phyloP scores from a whole-genome alignment of 2,113 vertebrate species.

The Struthidea cinerea region DNA sequence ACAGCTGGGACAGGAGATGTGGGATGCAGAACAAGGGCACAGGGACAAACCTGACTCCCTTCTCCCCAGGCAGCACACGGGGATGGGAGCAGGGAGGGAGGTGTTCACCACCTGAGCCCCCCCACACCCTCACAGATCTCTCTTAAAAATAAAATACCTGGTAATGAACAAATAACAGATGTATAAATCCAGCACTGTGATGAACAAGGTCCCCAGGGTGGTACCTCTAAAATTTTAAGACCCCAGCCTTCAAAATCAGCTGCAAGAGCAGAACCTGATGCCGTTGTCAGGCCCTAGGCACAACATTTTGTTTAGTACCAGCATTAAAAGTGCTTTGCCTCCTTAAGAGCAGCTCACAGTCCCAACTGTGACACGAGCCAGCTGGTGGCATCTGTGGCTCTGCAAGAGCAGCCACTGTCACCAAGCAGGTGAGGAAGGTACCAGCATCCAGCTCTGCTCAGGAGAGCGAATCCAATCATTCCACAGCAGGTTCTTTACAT shows the following conservation, averaged over 20 bases:
- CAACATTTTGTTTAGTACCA: neutral
- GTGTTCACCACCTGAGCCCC: neutral
- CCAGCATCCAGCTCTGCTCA: neutral
- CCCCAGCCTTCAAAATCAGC: neutral
- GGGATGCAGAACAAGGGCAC: neutral
- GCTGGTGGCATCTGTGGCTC: neutral
- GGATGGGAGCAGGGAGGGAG: neutral
- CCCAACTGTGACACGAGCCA: neutral
- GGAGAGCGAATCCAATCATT: neutral
- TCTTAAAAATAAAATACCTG: neutral
- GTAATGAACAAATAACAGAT: accelerated
- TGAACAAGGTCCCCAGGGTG: accelerated
- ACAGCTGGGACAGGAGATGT: neutral
- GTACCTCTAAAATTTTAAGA: neutral
- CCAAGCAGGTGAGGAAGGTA: neutral
- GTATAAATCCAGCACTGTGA: neutral
- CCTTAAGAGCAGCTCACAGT: neutral
- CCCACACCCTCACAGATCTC: accelerated
- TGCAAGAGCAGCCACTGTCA: neutral
- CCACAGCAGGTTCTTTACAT: neutral
- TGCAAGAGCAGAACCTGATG: neutral
- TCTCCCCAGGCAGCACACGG: neutral
- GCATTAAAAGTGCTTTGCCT: neutral
- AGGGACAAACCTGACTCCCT: neutral
- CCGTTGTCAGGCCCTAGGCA: neutral